Percentiles rank a stretch among this genome's conserved stretches.
phyloP scores from a whole-genome alignment of 2,113 vertebrate species.

The Zosterops lateralis region DNA sequence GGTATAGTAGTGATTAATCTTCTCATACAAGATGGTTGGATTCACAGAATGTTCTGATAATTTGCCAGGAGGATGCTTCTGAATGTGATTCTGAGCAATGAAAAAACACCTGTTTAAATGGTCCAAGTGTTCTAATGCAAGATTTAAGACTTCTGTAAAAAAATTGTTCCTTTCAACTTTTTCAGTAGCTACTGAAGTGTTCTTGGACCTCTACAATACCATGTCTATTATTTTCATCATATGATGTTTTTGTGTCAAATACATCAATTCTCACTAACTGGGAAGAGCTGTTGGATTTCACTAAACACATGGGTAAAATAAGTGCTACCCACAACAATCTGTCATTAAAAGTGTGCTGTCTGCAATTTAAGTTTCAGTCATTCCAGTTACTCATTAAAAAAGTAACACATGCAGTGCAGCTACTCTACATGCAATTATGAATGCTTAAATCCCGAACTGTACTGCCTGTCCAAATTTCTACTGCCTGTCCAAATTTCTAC shows the following conservation, averaged over 20 bases:
- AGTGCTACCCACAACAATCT: constrained; percentile 30
- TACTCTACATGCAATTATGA: neutral
- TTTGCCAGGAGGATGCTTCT: neutral
- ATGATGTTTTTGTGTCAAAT: neutral
- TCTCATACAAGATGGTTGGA: neutral
- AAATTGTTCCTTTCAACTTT: neutral
- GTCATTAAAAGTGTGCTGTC: neutral
- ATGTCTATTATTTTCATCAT: neutral
- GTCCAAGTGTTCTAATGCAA: neutral
- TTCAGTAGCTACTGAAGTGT: neutral
- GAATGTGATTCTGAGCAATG: neutral
- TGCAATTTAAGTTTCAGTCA: neutral
- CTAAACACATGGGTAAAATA: neutral
- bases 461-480: neutral
- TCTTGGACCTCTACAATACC: neutral
- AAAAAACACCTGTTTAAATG: neutral
- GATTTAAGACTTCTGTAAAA: neutral
- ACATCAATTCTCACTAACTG: neutral
- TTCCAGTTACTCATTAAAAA: neutral
- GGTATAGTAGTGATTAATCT: constrained; percentile 70
- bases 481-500: neutral
- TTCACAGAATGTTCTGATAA: neutral
- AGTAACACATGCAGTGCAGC: neutral
- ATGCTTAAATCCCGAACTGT: neutral
- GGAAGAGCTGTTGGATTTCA: neutral